Conservation (phyloP, 2,888 invertebrate genomes). For the Cephus runcator region DNA sequence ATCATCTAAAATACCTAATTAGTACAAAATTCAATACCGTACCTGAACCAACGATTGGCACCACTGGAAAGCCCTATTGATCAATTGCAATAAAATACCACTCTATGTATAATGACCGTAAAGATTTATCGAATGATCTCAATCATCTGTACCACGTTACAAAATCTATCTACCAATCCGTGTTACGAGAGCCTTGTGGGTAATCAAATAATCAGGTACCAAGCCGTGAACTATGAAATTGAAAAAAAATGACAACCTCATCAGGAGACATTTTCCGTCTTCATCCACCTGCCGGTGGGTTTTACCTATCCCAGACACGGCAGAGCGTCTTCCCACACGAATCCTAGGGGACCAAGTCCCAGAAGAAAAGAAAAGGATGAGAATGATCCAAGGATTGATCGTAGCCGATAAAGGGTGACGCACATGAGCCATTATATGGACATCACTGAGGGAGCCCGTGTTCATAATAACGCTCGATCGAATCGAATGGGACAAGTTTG, state of each 20-base stretch:
- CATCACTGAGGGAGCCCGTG: slow-evolving; percentile 30
- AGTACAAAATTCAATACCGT: slow-evolving; percentile 16
- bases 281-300: slow-evolving; percentile 37
- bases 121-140: not conserved
- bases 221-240: not conserved
- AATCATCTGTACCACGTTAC: not conserved
- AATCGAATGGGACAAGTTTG: slow-evolving; percentile 46
- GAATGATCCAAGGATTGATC: slow-evolving; percentile 22
- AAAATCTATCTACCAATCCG: not conserved
- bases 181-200: not conserved
- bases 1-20: slow-evolving; percentile 45
- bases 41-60: not conserved
- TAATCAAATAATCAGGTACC: not conserved
- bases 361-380: slow-evolving; percentile 17
- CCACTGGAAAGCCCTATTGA: not conserved
- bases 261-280: slow-evolving; percentile 24
- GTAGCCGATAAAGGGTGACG: slow-evolving; percentile 27
- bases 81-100: not conserved
- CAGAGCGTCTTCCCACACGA: slow-evolving; percentile 26
- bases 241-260: not conserved
- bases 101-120: not conserved
- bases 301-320: not conserved
- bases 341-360: slow-evolving; percentile 1
- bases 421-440: slow-evolving; percentile 28
- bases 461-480: slow-evolving; percentile 35